phyloP scores from a whole-genome alignment of 2,113 vertebrate species.

The Scortum barcoo region DNA sequence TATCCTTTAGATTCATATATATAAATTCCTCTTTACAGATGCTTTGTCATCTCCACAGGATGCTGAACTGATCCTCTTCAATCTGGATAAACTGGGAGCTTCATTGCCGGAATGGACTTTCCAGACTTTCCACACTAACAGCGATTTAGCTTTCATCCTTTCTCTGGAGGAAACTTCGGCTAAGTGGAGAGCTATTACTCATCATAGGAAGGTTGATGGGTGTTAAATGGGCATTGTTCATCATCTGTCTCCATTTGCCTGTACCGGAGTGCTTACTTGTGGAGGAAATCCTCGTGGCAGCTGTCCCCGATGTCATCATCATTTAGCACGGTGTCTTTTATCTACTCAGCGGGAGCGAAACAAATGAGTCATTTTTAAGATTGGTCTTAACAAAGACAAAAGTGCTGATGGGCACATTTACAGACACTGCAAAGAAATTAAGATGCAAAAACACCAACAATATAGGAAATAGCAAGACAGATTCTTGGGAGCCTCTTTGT shows the following conservation, averaged over 20 bases:
- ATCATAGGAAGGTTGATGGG: slow-evolving; percentile 68
- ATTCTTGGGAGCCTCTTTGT: slow-evolving; percentile 17
- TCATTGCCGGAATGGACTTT: slow-evolving; percentile 43
- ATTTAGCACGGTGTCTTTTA: slow-evolving; percentile 92
- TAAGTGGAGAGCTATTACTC: slow-evolving; percentile 68
- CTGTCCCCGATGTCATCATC: slow-evolving; percentile 99
- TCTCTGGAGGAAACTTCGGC: slow-evolving; percentile 54
- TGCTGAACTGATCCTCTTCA: slow-evolving; percentile 27
- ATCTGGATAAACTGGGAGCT: slow-evolving; percentile 24
- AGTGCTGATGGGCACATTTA: slow-evolving; percentile 34
- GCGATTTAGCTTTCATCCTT: slow-evolving; percentile 44
- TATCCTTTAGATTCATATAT: slow-evolving; percentile 8
- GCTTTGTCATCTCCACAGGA: slow-evolving; percentile 48
- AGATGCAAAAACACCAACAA: background rate
- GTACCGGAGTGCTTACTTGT: slow-evolving; percentile 88
- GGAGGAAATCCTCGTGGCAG: slow-evolving; percentile 96
- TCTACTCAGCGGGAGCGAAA: slow-evolving; percentile 81
- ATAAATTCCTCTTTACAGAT: slow-evolving; percentile 14
- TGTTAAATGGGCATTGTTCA: slow-evolving; percentile 73
- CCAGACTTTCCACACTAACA: slow-evolving; percentile 27
- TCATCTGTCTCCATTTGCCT: slow-evolving; percentile 69
- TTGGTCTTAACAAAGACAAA: slow-evolving; percentile 46
- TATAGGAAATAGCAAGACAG: background rate
- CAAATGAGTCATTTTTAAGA: slow-evolving; percentile 48
- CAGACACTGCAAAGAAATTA: slow-evolving; percentile 13